Base-by-base conservation (phyloP, 2,113 vertebrate species). In the Balaenoptera acutorostrata region DNA sequence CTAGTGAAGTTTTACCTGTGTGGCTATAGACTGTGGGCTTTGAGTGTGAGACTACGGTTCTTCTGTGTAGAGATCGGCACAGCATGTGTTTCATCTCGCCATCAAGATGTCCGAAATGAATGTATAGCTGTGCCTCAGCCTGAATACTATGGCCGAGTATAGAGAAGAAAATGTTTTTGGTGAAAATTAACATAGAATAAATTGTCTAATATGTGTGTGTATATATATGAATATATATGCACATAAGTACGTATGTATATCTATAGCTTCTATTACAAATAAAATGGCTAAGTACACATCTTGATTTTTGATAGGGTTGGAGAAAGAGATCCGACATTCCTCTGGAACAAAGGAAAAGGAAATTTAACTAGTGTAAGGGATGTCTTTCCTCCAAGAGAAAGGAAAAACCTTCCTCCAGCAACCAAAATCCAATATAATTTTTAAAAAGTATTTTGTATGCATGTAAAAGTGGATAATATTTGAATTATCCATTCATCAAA, bases 401-500 rank as follows among this genome's bases (percentile, higher is more conserved):
- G 25, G 3, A 52, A 81, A 87, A 89, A 66, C n/a, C 21, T 80
- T 87, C 63, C 23, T 61, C 23, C 52, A 80, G 5, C 33, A 36
- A 86, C 23, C 85, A 49, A 68, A 7, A 91, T 96, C 6, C 23
- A 89, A 61, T 68, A 52, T 78, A 72, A 63, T 61, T 44, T 90
- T 41, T 14, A 15, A 74, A 80, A 80, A 64, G 66, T 52, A 93
- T 13, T 3, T 72, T 95, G 49, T 57, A 74, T 88, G 46, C 83
- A 85, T 93, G 94, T 97, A 94, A 96, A 98, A 97, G 57, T 83
- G 68, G 33, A 68, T 93, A 95, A 87, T 87, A 96, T 90, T 97
- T 97, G 96, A 97, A 96, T 97, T 96, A 97, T 93, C 81, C 87
- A 78, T 0, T 97, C 97, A 91, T 95, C 97, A 98, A 98, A 98